Percentiles rank a stretch among this genome's conserved stretches.
Conservation (phyloP, 2,797 vertebrate genomes). For the Paedocypris micromegethes region DNA sequence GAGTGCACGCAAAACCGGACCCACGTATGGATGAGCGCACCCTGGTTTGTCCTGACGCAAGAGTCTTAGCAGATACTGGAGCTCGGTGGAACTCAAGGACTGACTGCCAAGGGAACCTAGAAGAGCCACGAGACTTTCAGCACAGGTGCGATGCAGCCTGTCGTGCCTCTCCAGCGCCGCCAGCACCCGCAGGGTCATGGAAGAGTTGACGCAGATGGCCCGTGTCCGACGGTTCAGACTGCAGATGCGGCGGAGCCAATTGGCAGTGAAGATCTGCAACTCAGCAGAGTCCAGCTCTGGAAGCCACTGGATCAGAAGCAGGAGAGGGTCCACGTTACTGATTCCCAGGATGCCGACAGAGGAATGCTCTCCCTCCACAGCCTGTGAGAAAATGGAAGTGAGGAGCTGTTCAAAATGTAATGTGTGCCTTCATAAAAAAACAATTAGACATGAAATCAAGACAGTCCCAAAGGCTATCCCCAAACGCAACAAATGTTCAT, state of each 20-base stretch:
- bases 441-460: too few relatives aligned
- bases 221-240: slow-evolving; percentile 90
- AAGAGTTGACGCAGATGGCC: slow-evolving; percentile 87
- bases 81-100: slow-evolving; percentile 82
- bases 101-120: slow-evolving; percentile 88
- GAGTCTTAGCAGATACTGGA: slow-evolving; percentile 77
- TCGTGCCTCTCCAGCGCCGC: slow-evolving; percentile 70
- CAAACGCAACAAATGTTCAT: too few relatives aligned
- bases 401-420: neutral
- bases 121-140: slow-evolving; percentile 84
- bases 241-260: slow-evolving; percentile 88
- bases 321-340: slow-evolving; percentile 90
- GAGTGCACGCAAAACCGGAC: slow-evolving; percentile 77
- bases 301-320: slow-evolving; percentile 93
- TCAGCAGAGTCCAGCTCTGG: slow-evolving; percentile 86
- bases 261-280: slow-evolving; percentile 87
- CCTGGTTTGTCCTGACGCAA: slow-evolving; percentile 74
- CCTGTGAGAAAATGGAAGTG: slow-evolving; percentile 61
- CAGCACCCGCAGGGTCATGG: slow-evolving; percentile 80
- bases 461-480: too few relatives aligned
- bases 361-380: slow-evolving; percentile 92
- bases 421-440: neutral
- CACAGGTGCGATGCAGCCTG: slow-evolving; percentile 74
- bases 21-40: slow-evolving; percentile 74
- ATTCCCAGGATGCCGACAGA: slow-evolving; percentile 93